Conservation (phyloP, 1,140 invertebrate species). For the Halictus rubicundus region DNA sequence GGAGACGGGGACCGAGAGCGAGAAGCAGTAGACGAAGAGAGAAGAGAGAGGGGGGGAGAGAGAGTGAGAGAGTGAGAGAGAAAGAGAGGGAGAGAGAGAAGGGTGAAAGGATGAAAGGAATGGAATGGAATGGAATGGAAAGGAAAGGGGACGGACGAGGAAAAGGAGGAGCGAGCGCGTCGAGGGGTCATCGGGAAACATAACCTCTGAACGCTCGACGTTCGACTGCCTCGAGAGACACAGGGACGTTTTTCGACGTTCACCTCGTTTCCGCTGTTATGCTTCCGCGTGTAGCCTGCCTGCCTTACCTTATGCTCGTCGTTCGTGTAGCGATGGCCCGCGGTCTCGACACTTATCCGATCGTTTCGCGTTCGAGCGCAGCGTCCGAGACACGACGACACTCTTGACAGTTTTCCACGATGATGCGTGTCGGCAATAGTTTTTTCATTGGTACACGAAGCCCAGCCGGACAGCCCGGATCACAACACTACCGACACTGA, state of each 20-base stretch:
- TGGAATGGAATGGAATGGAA: conserved; percentile 28
- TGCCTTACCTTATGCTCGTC: conserved; percentile 51
- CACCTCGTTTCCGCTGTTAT: conserved; percentile 29
- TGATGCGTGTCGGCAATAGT: conserved; percentile 27
- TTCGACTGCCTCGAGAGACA: conserved; percentile 36
- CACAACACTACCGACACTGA: conserved; percentile 48
- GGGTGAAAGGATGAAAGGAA: conserved; percentile 24
- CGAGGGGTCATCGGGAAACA: conserved; percentile 72
- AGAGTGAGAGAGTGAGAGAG: not conserved
- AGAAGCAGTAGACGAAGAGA: not conserved
- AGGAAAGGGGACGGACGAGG: conserved; percentile 24
- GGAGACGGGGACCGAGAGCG: too few relatives aligned
- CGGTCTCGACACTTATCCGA: not conserved
- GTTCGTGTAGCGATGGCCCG: not conserved
- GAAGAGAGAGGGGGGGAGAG: too few relatives aligned
- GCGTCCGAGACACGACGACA: conserved; percentile 28
- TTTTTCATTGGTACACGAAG: conserved; percentile 23
- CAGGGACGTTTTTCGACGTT: conserved; percentile 17
- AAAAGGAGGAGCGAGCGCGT: conserved; percentile 33
- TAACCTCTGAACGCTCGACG: conserved; percentile 68
- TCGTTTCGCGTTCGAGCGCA: conserved; percentile 9
- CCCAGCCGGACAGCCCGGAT: not conserved
- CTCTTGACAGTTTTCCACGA: conserved; percentile 62
- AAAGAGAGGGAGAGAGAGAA: conserved; percentile 31
- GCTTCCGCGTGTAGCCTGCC: not conserved